Percentiles rank a stretch among this genome's conserved stretches.
Conservation (phyloP, 2,888 invertebrate species). For the Diaperis boleti region DNA sequence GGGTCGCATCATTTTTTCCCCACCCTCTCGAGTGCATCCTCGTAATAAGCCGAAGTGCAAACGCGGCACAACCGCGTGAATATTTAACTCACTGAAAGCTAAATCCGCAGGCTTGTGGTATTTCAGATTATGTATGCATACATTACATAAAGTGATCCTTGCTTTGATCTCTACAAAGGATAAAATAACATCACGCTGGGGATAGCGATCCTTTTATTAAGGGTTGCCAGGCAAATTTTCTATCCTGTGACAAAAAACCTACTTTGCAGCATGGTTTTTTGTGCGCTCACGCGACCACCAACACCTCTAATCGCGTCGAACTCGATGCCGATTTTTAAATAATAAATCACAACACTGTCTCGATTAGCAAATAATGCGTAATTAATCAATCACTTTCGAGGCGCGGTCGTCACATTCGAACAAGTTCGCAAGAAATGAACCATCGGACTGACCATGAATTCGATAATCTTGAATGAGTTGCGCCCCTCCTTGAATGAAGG, state of each 20-base stretch:
- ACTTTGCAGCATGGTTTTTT: neutral
- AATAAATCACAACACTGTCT: conserved; percentile 30
- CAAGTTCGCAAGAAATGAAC: conserved; percentile 42
- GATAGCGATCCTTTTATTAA: conserved; percentile 42
- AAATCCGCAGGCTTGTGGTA: conserved; percentile 52
- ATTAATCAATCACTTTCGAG: conserved; percentile 34
- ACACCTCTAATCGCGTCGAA: conserved; percentile 24
- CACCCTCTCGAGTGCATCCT: neutral
- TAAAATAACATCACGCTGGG: conserved; percentile 51
- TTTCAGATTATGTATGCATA: conserved; percentile 56
- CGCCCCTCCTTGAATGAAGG: conserved; percentile 56
- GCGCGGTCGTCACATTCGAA: conserved; percentile 25
- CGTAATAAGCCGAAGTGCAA: conserved; percentile 43
- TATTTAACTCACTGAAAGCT: conserved; percentile 58
- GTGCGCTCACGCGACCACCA: neutral
- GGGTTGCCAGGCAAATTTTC: conserved; percentile 16
- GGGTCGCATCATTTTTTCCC: too few relatives aligned
- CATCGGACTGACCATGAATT: conserved; percentile 50
- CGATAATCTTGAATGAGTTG: conserved; percentile 47
- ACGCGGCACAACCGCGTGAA: conserved; percentile 50
- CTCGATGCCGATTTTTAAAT: conserved; percentile 15
- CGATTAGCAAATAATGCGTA: conserved; percentile 27
- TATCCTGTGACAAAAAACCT: conserved; percentile 1
- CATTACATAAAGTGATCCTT: conserved; percentile 59
- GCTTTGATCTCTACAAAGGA: conserved; percentile 64